These are phyloP conservation scores for Oopsacas minuta DNA, from an alignment of 37 sponge, comb jelly and placozoan species.

Conservation along the genomic window DNA sequence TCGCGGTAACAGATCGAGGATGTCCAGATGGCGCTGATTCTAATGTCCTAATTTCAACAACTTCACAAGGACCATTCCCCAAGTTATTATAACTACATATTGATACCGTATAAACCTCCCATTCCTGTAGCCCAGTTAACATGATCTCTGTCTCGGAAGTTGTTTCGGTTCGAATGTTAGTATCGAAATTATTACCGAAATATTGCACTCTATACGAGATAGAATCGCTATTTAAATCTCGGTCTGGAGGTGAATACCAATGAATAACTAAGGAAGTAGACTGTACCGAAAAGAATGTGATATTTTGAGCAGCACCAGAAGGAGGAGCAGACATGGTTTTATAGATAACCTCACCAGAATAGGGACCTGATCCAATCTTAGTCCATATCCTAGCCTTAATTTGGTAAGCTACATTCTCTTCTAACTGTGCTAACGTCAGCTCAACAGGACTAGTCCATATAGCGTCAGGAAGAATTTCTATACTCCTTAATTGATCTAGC, in stretches of 20 bases:
- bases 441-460: background rate
- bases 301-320: background rate
- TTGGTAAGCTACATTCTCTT: background rate
- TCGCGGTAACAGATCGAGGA: background rate
- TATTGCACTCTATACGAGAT: background rate
- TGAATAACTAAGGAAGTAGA: background rate
- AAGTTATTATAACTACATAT: background rate
- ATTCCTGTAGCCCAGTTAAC: background rate
- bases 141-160: background rate
- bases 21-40: background rate
- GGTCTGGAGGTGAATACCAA: background rate
- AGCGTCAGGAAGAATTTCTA: background rate
- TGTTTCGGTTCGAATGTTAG: background rate
- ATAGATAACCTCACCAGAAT: background rate
- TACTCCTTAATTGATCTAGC: background rate
- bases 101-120: background rate
- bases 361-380: background rate
- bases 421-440: background rate
- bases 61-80: conserved; percentile 2
- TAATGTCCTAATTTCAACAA: background rate
- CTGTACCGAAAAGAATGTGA: background rate
- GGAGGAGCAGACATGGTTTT: background rate
- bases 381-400: background rate
- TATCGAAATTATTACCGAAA: background rate
- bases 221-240: background rate